phyloP scores from a whole-genome alignment of 2,888 invertebrate species.

The Nemapogon koenigi region DNA sequence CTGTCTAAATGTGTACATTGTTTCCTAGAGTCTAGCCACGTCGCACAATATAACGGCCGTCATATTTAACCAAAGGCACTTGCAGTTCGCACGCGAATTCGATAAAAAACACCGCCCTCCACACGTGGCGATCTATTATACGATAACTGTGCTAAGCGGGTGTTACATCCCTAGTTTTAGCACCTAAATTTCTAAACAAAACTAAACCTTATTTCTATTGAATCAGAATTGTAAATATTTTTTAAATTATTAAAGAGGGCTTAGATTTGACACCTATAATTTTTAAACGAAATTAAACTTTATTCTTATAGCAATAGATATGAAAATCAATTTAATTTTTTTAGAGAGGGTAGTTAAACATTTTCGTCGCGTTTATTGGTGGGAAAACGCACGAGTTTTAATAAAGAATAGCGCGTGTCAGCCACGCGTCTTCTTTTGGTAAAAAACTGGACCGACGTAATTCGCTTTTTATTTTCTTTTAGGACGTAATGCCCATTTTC shows the following conservation, averaged over 20 bases:
- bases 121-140: slow-evolving; percentile 58
- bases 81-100: no score
- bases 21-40: no score
- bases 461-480: slow-evolving; percentile 59
- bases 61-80: no score
- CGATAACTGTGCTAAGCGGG: slow-evolving; percentile 61
- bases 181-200: slow-evolving; percentile 17
- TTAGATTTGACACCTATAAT: no score
- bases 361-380: slow-evolving; percentile 65
- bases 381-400: slow-evolving; percentile 63
- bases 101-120: slow-evolving; percentile 21
- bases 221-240: slow-evolving; percentile 15
- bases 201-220: slow-evolving; percentile 16
- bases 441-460: slow-evolving; percentile 55
- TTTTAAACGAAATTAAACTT: no score
- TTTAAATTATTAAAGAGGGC: no score
- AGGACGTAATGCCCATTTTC: slow-evolving; percentile 34
- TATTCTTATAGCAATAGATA: no score
- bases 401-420: slow-evolving; percentile 53
- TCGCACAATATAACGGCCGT: no score
- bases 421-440: slow-evolving; percentile 53
- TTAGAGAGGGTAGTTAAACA: no score
- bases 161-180: slow-evolving; percentile 51
- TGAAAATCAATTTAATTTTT: no score
- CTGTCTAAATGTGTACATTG: no score